Base-by-base conservation (phyloP, 2,113 vertebrate species). In the Leucopternis melanops region DNA sequence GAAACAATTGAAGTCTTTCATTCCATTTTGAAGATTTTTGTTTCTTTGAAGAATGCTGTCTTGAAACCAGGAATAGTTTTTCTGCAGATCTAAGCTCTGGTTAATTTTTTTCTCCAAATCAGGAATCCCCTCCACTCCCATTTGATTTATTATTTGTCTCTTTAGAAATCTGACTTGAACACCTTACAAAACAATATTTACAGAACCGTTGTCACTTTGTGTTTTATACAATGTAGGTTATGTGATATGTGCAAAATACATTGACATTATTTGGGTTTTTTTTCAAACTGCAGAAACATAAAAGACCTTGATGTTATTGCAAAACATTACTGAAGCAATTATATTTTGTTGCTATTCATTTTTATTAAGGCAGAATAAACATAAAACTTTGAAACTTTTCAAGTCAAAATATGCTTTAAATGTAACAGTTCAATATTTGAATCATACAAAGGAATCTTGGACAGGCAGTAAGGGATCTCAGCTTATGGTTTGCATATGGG, bases 11-110 rank as follows among this genome's bases (percentile, higher is more conserved):
- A 97, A 92, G 85, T 70, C 34, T 97, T 92, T 83, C 55, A 92
- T 92, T 96, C 38, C 38, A 73, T 97, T 97, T 94, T 91, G 89
- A 94, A 45, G 69, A 66, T 78, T 97, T 98, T 94, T 34, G 3
- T 94, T 72, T 93, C 95, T 98, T 98, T 98, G 96, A 98, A 97
- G 91, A 96, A 82, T 2, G 21, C 45, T 95, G 77, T 90, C 92
- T 96, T 88, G 66, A 94, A 97, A 93, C 61, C 49, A 91, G 47
- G 69, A 93, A 86, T 42, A 95, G 32, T 65, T 97, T 92, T 92
- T 96, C 67, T 91, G 81, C 38, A 96, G 62, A 95, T 94, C 91
- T 96, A 95, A 96, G 65, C 73, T 92, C 65, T 86, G 54, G 13
- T 42, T 92, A 86, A 27, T 91, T 84, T 95, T 93, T 54, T 54